These are phyloP conservation scores for Eupeodes latifasciatus DNA, from an alignment of 2,888 invertebrate genomes.

Conservation along the genomic window DNA sequence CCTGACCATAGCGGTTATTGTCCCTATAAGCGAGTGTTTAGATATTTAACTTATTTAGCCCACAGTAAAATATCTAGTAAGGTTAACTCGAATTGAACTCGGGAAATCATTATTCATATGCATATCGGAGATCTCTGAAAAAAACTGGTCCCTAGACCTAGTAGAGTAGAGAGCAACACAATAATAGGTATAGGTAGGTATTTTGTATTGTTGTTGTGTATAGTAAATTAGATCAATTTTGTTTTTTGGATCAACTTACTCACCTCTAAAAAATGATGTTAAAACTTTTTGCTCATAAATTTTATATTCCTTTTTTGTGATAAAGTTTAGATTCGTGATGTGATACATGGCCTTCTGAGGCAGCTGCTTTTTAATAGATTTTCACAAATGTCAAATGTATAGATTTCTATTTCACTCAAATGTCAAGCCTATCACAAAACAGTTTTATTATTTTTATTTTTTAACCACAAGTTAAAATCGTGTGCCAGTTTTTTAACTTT, in stretches of 20 bases:
- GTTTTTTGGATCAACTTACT: conserved; percentile 2
- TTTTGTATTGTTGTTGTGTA: not conserved
- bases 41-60: no score
- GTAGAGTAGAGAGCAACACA: not conserved
- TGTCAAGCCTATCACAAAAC: conserved; percentile 8
- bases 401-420: conserved; percentile 9
- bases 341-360: conserved; percentile 43
- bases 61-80: no score
- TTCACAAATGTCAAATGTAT: conserved; percentile 15
- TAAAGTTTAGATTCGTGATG: conserved; percentile 39
- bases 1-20: no score
- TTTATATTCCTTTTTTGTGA: conserved; percentile 8
- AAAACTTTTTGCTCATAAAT: conserved; percentile 7
- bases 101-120: no score
- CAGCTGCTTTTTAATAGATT: conserved; percentile 12
- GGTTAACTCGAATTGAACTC: no score
- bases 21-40: no score
- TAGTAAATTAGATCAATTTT: conserved; percentile 1
- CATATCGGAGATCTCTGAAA: no score
- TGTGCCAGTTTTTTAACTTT: not conserved
- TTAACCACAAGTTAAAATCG: not conserved
- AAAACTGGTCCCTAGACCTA: no score
- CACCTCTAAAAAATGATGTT: conserved; percentile 19
- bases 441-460: not conserved
- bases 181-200: not conserved